A percentile compares a stretch with the other conserved stretches of the same genome.
phyloP scores from a whole-genome alignment of 2,888 invertebrate species.

The Eucriotettix oculatus region DNA sequence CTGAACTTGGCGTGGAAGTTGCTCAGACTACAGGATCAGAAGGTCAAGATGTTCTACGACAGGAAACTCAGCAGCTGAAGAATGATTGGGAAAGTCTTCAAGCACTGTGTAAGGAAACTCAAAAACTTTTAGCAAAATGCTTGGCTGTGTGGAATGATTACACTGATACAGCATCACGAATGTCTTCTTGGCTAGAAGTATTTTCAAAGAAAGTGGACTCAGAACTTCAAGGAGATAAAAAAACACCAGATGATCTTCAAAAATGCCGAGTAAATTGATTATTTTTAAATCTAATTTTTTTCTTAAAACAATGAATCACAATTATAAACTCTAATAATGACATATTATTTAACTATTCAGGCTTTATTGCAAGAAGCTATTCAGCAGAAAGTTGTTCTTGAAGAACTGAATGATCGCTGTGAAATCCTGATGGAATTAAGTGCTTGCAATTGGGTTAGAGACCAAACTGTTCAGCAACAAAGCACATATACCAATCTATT shows the following conservation, averaged over 20 bases:
- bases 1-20: conserved; percentile 56
- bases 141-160: conserved; percentile 69
- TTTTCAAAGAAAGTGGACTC: conserved; percentile 46
- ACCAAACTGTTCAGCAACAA: conserved; percentile 71
- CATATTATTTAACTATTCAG: conserved; percentile 21
- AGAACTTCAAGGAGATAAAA: conserved; percentile 49
- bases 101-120: conserved; percentile 57
- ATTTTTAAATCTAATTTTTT: background rate
- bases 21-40: conserved; percentile 62
- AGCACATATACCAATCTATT: conserved; percentile 63
- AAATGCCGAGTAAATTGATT: conserved; percentile 35
- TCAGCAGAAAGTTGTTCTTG: conserved; percentile 57
- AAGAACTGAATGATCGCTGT: conserved; percentile 73
- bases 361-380: conserved; percentile 58
- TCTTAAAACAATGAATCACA: background rate
- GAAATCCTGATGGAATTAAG: conserved; percentile 75
- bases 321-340: background rate
- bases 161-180: conserved; percentile 49
- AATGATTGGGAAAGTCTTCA: conserved; percentile 70
- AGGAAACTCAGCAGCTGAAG: conserved; percentile 65
- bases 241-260: conserved; percentile 60
- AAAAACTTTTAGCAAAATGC: conserved; percentile 56
- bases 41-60: conserved; percentile 64
- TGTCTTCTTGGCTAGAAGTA: conserved; percentile 58
- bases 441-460: conserved; percentile 68